phyloP scores from a whole-genome alignment of 2,888 invertebrate species.

The Phorcus lineatus region DNA sequence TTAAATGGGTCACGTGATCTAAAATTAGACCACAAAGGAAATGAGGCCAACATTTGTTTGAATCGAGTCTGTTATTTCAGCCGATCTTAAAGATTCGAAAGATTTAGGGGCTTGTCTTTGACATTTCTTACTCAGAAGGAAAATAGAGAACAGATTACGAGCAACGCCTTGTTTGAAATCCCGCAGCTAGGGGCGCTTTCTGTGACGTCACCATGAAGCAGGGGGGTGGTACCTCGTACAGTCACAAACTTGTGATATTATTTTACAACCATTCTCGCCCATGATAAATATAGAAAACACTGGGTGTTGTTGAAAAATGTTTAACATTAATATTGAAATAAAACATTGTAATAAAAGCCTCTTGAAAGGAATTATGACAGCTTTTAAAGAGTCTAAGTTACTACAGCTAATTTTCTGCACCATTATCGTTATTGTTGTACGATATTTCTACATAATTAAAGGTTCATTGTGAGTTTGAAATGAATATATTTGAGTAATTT shows the following conservation, averaged over 20 bases:
- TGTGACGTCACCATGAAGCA: constrained; percentile 1
- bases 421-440: too few relatives aligned
- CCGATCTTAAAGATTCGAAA: neutral
- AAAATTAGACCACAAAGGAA: neutral
- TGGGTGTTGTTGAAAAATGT: neutral
- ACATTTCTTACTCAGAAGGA: neutral
- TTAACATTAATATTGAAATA: neutral
- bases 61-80: neutral
- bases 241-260: neutral
- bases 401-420: too few relatives aligned
- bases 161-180: neutral
- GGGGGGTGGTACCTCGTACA: neutral
- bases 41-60: neutral
- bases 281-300: neutral
- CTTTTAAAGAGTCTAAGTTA: too few relatives aligned
- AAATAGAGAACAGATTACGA: neutral
- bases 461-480: too few relatives aligned
- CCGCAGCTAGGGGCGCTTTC: neutral
- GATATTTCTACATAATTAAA: too few relatives aligned
- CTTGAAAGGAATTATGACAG: too few relatives aligned
- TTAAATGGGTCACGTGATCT: neutral
- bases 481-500: too few relatives aligned
- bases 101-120: neutral
- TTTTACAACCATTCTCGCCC: neutral
- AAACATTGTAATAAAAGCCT: too few relatives aligned